These are phyloP conservation scores for Gryon sp. DNA, from an alignment of 1,140 invertebrate genomes.

Conservation along the genomic window DNA sequence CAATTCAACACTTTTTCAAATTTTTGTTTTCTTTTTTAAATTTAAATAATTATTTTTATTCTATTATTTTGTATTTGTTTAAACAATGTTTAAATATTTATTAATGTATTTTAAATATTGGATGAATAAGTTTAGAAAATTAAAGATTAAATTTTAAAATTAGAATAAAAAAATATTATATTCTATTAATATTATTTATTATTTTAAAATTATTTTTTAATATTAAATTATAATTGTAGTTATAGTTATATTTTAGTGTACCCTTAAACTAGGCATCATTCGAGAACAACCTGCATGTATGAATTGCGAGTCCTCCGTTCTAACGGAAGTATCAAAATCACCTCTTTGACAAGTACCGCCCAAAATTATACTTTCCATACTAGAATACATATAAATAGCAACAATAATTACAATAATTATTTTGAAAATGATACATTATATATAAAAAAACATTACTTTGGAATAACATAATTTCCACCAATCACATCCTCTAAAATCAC, in stretches of 20 bases:
- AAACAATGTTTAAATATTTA: too few species aligned
- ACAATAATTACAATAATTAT: conserved; percentile 1
- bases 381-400: conserved; percentile 64
- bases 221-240: conserved; percentile 6
- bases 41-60: too few species aligned
- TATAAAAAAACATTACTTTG: conserved; percentile 81
- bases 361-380: conserved; percentile 83
- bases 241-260: conserved; percentile 64
- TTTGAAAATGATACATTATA: background rate
- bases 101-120: too few species aligned
- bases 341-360: conserved; percentile 87
- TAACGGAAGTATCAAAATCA: conserved; percentile 82
- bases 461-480: conserved; percentile 85
- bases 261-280: conserved; percentile 83
- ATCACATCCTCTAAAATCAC: conserved; percentile 74
- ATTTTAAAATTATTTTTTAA: conserved; percentile 27
- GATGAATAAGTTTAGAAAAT: too few species aligned
- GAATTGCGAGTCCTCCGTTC: conserved; percentile 81
- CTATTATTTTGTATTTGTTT: too few species aligned
- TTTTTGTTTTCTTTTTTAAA: too few species aligned
- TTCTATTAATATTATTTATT: too few species aligned
- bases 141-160: too few species aligned
- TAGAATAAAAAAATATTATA: too few species aligned
- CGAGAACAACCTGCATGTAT: conserved; percentile 83
- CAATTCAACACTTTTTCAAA: too few species aligned